Conservation (phyloP, 2,113 vertebrate genomes). For the Hippocampus comes region DNA sequence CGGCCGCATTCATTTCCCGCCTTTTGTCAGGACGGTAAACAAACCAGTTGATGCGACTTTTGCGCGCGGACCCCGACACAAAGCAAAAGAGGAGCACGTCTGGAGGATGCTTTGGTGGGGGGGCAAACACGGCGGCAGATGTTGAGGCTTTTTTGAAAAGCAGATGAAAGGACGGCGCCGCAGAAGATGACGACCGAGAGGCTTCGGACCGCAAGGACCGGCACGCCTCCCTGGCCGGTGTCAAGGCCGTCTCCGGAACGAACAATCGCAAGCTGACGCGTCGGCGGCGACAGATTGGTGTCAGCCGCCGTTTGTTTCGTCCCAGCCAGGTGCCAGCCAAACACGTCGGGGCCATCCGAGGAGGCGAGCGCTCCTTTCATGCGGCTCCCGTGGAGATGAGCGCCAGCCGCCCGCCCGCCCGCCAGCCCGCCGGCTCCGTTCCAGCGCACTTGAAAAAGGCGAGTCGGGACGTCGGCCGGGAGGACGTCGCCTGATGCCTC, state of each 20-base stretch:
- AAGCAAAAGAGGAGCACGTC: constrained; percentile 17
- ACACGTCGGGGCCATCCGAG: background rate
- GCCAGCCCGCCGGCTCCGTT: constrained; percentile 39
- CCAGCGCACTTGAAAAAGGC: constrained; percentile 13
- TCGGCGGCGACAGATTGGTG: constrained; percentile 48
- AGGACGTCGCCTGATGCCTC: background rate
- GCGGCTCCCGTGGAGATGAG: constrained; percentile 20
- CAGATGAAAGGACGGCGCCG: constrained; percentile 51
- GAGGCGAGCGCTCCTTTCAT: constrained; percentile 28
- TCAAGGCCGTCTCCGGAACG: background rate
- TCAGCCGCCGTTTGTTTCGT: constrained; percentile 33
- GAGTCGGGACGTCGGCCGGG: background rate
- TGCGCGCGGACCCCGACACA: too few relatives aligned
- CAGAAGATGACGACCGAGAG: background rate
- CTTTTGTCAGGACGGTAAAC: constrained; percentile 54
- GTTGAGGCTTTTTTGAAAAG: constrained; percentile 54
- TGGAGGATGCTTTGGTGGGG: background rate
- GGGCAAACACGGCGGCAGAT: constrained; percentile 59
- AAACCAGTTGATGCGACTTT: constrained; percentile 14
- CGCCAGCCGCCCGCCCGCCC: constrained; percentile 31
- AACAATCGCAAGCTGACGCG: background rate
- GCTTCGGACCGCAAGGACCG: background rate
- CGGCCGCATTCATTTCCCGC: constrained; percentile 48
- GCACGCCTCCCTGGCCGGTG: too few relatives aligned
- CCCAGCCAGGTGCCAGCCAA: constrained; percentile 15